Evolutionary conservation across 2,113 vertebrate species (phyloP).

Genomic region (Melanerpes formicivorus): DNA sequence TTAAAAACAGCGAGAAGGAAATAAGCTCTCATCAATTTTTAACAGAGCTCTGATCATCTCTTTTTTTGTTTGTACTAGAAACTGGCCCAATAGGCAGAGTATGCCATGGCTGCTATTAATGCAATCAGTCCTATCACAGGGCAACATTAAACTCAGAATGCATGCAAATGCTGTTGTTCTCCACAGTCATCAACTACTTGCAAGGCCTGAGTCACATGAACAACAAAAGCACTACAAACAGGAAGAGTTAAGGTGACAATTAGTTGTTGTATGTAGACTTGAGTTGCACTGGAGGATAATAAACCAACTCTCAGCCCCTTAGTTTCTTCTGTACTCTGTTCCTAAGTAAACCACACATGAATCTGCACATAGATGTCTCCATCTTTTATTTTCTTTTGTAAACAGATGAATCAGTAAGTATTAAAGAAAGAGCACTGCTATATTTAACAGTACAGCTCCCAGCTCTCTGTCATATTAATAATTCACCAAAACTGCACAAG

Average conservation of each 20-base stretch:
- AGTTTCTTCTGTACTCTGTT: neutral
- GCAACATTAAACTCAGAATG: neutral
- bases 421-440: neutral
- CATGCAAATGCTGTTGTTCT: neutral
- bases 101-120: neutral
- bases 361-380: neutral
- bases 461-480: neutral
- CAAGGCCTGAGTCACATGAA: neutral
- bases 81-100: neutral
- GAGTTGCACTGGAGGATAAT: neutral
- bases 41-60: neutral
- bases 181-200: neutral
- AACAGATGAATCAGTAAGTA: neutral
- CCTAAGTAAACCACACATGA: neutral
- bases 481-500: constrained; percentile 29
- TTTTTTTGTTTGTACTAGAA: neutral
- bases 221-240: neutral
- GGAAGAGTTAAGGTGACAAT: neutral
- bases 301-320: neutral
- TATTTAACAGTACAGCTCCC: neutral
- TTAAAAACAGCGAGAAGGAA: neutral
- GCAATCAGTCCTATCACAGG: neutral
- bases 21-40: neutral
- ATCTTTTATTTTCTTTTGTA: neutral
- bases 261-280: neutral